These are phyloP conservation scores for Pavo muticus DNA, from an alignment of 2,113 vertebrate genomes.

Conservation along the genomic window DNA sequence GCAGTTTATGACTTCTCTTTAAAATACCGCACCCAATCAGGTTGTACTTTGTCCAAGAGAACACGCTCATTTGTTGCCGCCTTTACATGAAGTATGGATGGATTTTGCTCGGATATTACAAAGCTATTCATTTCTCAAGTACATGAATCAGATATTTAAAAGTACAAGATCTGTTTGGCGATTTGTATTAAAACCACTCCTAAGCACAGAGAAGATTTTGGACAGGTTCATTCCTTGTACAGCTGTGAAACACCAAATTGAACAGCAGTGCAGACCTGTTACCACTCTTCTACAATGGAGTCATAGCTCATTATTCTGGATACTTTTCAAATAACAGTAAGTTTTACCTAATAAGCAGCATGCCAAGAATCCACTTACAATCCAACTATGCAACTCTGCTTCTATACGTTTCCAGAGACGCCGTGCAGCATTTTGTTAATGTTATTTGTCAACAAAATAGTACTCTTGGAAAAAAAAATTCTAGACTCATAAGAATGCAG, in stretches of 20 bases:
- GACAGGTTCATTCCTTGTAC: background rate
- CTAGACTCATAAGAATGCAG: background rate
- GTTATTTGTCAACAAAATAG: background rate
- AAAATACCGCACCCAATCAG: background rate
- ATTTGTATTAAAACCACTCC: background rate
- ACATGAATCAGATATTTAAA: background rate
- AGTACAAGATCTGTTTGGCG: background rate
- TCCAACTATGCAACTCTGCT: accelerated
- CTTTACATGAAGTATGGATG: background rate
- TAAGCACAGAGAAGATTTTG: background rate
- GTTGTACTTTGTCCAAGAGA: background rate
- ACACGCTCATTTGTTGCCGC: background rate
- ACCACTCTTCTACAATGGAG: background rate
- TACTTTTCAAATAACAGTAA: background rate
- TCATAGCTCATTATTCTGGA: too few species aligned
- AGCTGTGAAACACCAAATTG: accelerated
- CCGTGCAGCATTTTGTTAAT: background rate
- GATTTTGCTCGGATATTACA: background rate
- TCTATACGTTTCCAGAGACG: accelerated
- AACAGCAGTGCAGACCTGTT: background rate
- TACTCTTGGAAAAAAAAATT: background rate
- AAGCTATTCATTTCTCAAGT: background rate
- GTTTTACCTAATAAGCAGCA: accelerated
- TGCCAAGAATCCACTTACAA: background rate
- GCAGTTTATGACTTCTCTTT: background rate